Evolutionary conservation across 2,113 vertebrate genomes (phyloP), one percentile per base, ranked within the genome.

Genomic region (Halichoerus grypus): DNA sequence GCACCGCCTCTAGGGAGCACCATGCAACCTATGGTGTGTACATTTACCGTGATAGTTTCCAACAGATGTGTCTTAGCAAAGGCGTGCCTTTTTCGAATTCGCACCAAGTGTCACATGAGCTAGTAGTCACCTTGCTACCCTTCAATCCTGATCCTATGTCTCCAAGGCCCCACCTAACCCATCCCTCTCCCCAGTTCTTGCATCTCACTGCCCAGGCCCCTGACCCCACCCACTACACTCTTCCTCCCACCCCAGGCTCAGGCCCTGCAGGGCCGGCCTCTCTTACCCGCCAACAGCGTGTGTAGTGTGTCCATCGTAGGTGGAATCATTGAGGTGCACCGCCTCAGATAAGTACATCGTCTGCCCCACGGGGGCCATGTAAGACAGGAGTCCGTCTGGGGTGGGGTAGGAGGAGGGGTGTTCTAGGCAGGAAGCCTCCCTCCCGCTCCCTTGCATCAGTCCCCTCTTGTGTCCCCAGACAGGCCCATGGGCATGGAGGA

Each of bases 291-390:
- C 98, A 36, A 99, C 98, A 0, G 93, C 85, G 97, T 98, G 99
- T 1, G 99, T 98, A 0, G 94, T 98, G 98, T 98, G 99, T 4
- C 99, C 99, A 2, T 99, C 99, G 0, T 99, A 99, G 86, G 99
- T 99, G 94, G 99, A 99, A 98, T 99, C 99, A 0, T 99, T 99
- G 67, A 99, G 99, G 98, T 99, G 98, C 42, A 99, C 96, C 0
- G 99, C 98, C 3, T 98, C 98, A 0, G 99, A 98, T 8, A 99
- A 96, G 76, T 98, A 96, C 99, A 99, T 99, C 42, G 99, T 96
- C 77, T 99, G 99, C n/a, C 99, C 99, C 88, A 98, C 95, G 0
- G 99, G 99, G 33, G 99, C 99, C 0, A 99, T 99, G 98, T 99
- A 99, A 13, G 99, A 99, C 97, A 99, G 97, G 93, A 99, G 98